A percentile compares a stretch with the other conserved stretches of the same genome.
phyloP scores from a whole-genome alignment of 2,113 vertebrate species.

The Archilochus colubris region DNA sequence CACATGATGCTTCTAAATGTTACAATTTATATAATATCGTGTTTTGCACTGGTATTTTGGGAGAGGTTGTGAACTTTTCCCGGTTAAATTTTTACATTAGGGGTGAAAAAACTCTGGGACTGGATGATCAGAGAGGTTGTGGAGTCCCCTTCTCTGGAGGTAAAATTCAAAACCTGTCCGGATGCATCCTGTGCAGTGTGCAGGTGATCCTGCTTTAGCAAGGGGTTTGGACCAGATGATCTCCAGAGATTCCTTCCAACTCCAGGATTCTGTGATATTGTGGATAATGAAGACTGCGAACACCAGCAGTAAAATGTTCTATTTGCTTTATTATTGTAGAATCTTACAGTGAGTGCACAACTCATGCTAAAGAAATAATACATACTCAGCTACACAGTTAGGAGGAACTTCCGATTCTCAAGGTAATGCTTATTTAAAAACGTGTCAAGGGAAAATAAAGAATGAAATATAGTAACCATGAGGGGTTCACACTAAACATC shows the following conservation, averaged over 20 bases:
- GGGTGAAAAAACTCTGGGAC: too few species aligned
- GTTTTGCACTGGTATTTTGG: background rate
- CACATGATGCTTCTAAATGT: fast-evolving
- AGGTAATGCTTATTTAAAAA: background rate
- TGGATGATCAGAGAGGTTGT: too few species aligned
- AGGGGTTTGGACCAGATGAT: too few species aligned
- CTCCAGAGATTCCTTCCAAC: too few species aligned
- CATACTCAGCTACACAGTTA: background rate
- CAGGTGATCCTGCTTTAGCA: too few species aligned
- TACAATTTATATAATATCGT: background rate
- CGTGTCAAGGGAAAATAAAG: background rate
- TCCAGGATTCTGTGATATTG: too few species aligned
- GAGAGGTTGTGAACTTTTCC: background rate
- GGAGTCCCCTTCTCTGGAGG: too few species aligned
- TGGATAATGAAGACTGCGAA: background rate
- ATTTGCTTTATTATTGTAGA: background rate
- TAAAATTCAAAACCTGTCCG: too few species aligned
- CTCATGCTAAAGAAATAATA: background rate
- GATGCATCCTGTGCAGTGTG: too few species aligned
- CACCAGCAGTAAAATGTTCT: fast-evolving
- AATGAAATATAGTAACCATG: background rate
- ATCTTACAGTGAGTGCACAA: background rate
- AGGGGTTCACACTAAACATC: background rate
- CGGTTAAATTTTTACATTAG: background rate
- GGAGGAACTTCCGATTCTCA: background rate